Conservation (phyloP, 2,113 vertebrate species). For the Chunga burmeisteri region DNA sequence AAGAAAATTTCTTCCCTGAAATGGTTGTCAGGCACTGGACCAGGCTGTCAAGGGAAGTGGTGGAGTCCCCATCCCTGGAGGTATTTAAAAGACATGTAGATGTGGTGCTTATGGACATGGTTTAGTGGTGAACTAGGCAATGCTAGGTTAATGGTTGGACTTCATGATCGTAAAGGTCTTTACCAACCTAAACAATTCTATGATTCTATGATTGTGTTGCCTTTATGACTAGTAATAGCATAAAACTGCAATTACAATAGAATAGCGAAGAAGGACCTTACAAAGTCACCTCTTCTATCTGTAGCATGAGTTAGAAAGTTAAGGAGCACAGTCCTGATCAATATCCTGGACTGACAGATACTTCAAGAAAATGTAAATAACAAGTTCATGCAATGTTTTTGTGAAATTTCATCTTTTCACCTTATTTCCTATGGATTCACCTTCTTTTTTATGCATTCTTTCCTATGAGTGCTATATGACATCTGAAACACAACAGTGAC, state of each 20-base stretch:
- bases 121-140: too few species aligned
- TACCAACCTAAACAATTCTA: too few species aligned
- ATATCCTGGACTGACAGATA: background rate
- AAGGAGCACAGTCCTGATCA: background rate
- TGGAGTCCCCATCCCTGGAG: too few species aligned
- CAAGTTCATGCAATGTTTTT: background rate
- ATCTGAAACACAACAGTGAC: background rate
- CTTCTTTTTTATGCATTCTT: background rate
- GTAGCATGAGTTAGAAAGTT: background rate
- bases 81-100: too few species aligned
- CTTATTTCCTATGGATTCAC: background rate
- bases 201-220: too few species aligned
- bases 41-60: too few species aligned
- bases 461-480: background rate
- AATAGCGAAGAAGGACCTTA: background rate
- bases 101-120: too few species aligned
- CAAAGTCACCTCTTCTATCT: background rate
- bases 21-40: too few species aligned
- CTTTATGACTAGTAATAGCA: background rate
- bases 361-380: background rate
- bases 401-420: background rate
- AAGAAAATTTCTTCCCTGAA: too few species aligned
- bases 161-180: too few species aligned
- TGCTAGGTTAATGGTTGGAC: too few species aligned
- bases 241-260: background rate